Base-by-base conservation (phyloP, 2,888 invertebrate species). In the Acrobasis repandana region DNA sequence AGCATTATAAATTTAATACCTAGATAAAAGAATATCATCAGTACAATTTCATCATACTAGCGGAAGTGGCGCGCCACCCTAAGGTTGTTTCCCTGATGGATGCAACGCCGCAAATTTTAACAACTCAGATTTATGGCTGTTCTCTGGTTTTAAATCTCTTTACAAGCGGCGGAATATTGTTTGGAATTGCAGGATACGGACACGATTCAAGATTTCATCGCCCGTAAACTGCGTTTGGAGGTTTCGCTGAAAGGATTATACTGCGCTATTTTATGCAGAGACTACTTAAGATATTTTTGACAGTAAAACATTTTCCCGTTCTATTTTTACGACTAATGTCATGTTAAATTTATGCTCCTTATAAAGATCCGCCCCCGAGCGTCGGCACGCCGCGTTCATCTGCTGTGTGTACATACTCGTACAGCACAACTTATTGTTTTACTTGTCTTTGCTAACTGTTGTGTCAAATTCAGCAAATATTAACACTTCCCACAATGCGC, bases 51-150 rank as follows among this genome's bases (percentile, higher is more conserved):
- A 8, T 6, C 28, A 8, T 28, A 28, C 4, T 8, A 28, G 28
- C 4, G 4, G 28, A 28, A 48, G 48, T 50, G 33, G 50, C 28
- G n/a, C 8, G 16, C 50, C n/a, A 9, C 5, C 36, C 36, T 11
- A 52, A 36, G 16, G 11, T 28, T 52, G 52, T 36, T 52, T 52
- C 10, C 11, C 10, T 36, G 52, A 36, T 34, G 36, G 36, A 36
- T 11, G 52, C 52, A 15, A 16, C 16, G 34, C 11, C 15, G 34
- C 52, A 52, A 36, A 15, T 15, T 16, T 52, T 36, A 52, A 36
- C 36, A 36, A 36, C 52, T 9, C 36, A n/a, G 36, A 15, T 52
- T 52, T 52, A 52, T 16, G 52, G 16, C 36, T 36, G 52, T n/a
- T 50, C 33, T 16, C 52, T 11, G 52, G 14, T 4, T 36, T 33